Evolutionary conservation across 2,113 vertebrate species (phyloP).

Genomic region (Mobula hypostoma): DNA sequence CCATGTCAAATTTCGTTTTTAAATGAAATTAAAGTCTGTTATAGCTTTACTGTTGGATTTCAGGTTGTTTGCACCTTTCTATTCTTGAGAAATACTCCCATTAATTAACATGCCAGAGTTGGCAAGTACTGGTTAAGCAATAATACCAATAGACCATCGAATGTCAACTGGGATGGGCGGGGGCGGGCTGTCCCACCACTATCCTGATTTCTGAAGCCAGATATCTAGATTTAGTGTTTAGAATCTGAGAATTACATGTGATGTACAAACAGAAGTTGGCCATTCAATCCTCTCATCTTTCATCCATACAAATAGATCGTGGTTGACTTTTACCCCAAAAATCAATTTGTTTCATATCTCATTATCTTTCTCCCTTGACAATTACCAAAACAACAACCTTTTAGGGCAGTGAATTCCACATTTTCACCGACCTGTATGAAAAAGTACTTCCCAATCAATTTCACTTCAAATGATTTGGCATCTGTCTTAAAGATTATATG

Average conservation of each 20-base stretch:
- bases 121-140: no score
- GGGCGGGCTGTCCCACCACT: no score
- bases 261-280: no score
- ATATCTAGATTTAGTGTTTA: no score
- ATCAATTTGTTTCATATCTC: background rate
- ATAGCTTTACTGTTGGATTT: background rate
- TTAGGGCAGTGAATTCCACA: background rate
- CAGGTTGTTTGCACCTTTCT: background rate
- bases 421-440: background rate
- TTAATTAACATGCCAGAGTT: no score
- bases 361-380: background rate
- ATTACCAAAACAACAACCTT: background rate
- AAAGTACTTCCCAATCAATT: background rate
- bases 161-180: no score
- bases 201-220: no score
- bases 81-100: background rate
- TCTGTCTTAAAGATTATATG: background rate
- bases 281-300: background rate
- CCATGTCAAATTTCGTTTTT: background rate
- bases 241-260: no score
- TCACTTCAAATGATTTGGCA: background rate
- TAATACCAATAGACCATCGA: background rate
- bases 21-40: background rate
- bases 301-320: background rate
- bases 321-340: background rate